phyloP scores from a whole-genome alignment of 92 coral and sea anemone species.

The Epizoanthus scotinus region DNA sequence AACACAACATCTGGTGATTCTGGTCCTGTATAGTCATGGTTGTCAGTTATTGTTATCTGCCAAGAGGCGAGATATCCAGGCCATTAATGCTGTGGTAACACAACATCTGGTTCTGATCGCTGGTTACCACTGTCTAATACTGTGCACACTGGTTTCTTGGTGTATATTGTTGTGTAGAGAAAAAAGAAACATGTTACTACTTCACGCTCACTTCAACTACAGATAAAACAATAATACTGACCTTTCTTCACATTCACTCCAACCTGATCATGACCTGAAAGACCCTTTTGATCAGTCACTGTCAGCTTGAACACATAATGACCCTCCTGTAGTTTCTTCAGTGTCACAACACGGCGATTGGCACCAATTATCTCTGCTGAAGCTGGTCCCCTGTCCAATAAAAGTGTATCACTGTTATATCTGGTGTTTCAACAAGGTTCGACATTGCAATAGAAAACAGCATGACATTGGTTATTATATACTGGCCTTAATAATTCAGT shows the following conservation, averaged over 20 bases:
- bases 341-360: conserved; percentile 69
- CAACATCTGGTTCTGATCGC: conserved; percentile 95
- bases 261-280: conserved; percentile 82
- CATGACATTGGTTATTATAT: too few relatives aligned
- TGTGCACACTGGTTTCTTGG: background rate
- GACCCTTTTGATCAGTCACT: conserved; percentile 92
- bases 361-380: conserved; percentile 84
- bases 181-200: background rate
- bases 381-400: conserved; percentile 73
- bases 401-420: background rate
- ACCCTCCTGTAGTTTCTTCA: conserved; percentile 89
- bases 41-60: conserved; percentile 66
- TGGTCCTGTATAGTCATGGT: too few relatives aligned
- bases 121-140: too few relatives aligned
- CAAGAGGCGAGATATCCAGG: background rate
- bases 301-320: conserved; percentile 91
- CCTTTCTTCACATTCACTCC: conserved; percentile 96
- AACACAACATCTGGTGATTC: too few relatives aligned
- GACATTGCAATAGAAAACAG: background rate
- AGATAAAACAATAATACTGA: background rate
- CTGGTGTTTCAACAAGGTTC: background rate
- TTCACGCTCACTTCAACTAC: background rate
- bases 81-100: conserved; percentile 38
- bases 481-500: too few relatives aligned
- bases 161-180: background rate